Percentiles rank a stretch among this genome's conserved stretches.
Evolutionary conservation across 64 coral and sea anemone species (phyloP).

Genomic region (Montipora foliosa): DNA sequence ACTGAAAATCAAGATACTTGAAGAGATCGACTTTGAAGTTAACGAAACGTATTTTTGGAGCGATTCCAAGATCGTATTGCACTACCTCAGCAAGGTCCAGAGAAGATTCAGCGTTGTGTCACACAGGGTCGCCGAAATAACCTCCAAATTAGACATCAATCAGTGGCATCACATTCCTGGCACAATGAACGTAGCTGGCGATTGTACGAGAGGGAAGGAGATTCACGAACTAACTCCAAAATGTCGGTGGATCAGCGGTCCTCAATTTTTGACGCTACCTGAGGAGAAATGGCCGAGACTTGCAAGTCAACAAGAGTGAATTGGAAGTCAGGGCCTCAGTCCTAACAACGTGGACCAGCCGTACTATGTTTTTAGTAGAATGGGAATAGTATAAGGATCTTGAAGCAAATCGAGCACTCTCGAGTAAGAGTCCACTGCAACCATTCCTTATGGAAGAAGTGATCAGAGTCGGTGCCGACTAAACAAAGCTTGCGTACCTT

Average conservation of each 20-base stretch:
- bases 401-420: too few relatives aligned
- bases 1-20: not conserved
- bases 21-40: too few relatives aligned
- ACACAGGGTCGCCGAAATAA: too few relatives aligned
- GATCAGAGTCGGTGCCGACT: not conserved
- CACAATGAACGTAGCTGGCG: not conserved
- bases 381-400: not conserved
- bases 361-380: not conserved
- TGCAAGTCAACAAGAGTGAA: not conserved
- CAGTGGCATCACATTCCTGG: not conserved
- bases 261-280: not conserved
- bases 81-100: too few relatives aligned
- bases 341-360: not conserved
- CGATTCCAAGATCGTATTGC: too few relatives aligned
- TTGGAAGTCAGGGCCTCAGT: not conserved
- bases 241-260: not conserved
- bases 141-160: too few relatives aligned
- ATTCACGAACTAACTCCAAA: not conserved
- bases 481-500: not conserved
- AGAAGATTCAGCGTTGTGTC: too few relatives aligned
- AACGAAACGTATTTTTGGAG: too few relatives aligned
- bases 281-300: not conserved
- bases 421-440: too few relatives aligned
- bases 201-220: conserved; percentile 5
- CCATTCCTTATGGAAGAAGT: too few relatives aligned